Percentiles rank a stretch among this genome's conserved stretches.
These are phyloP conservation scores for Scaptomyza tumidula DNA, from an alignment of 2,888 invertebrate genomes.

Conservation along the genomic window DNA sequence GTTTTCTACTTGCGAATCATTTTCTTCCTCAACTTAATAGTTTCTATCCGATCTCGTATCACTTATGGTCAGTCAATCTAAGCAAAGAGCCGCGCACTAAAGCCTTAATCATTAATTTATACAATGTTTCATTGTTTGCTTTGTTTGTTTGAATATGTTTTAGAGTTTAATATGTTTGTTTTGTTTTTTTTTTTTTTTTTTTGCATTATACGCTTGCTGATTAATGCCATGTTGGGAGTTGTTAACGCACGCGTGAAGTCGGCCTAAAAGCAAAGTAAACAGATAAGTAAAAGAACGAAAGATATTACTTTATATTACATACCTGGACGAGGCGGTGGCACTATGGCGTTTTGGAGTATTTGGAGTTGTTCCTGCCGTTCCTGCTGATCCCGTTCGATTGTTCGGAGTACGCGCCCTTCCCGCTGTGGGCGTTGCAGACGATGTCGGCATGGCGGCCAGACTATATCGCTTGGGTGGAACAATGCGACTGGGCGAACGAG, in stretches of 20 bases:
- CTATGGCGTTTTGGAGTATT: slow-evolving; percentile 83
- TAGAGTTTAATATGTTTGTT: slow-evolving; percentile 41
- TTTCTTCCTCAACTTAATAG: neutral
- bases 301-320: slow-evolving; percentile 24
- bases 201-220: slow-evolving; percentile 39
- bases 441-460: slow-evolving; percentile 62
- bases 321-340: slow-evolving; percentile 82
- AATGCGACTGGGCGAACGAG: slow-evolving; percentile 84
- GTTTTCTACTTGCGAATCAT: slow-evolving; percentile 6
- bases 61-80: slow-evolving; percentile 57
- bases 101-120: slow-evolving; percentile 74
- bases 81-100: slow-evolving; percentile 69
- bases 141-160: slow-evolving; percentile 48
- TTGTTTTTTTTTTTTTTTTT: slow-evolving; percentile 2
- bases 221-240: slow-evolving; percentile 34
- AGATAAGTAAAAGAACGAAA: neutral
- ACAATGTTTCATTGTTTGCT: slow-evolving; percentile 74
- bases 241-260: slow-evolving; percentile 81
- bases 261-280: slow-evolving; percentile 70
- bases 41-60: slow-evolving; percentile 33
- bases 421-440: slow-evolving; percentile 50
- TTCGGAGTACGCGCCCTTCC: slow-evolving; percentile 81
- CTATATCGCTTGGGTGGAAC: slow-evolving; percentile 84
- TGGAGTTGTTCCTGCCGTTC: slow-evolving; percentile 68
- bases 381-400: slow-evolving; percentile 61